Evolutionary conservation across 1,140 invertebrate genomes (phyloP).

Genomic region (Chymomyza costata): DNA sequence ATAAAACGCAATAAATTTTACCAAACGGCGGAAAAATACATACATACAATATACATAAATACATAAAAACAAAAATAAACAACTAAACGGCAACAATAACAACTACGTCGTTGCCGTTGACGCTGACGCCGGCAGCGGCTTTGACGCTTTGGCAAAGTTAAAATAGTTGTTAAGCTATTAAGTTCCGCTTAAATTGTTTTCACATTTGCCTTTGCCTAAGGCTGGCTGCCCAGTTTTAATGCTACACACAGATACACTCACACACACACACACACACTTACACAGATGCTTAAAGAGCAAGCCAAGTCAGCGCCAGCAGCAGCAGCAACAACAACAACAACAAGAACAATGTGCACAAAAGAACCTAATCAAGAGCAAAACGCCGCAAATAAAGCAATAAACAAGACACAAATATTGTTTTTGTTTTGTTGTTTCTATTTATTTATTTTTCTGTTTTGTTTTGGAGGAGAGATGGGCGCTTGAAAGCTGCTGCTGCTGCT

Average conservation of each 20-base stretch:
- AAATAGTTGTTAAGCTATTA: constrained; percentile 69
- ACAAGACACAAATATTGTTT: constrained; percentile 69
- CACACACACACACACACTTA: constrained; percentile 7
- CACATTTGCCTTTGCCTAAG: constrained; percentile 42
- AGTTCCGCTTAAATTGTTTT: constrained; percentile 70
- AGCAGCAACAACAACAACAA: constrained; percentile 16
- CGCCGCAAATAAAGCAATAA: constrained; percentile 70
- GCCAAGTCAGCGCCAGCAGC: constrained; percentile 35
- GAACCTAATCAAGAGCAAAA: constrained; percentile 71
- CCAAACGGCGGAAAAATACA: constrained; percentile 52
- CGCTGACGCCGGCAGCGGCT: constrained; percentile 1
- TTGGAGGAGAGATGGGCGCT: constrained; percentile 51
- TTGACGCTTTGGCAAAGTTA: constrained; percentile 36
- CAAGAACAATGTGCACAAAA: constrained; percentile 58
- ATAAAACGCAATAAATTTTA: constrained; percentile 66
- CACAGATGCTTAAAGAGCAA: constrained; percentile 18
- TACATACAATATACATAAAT: no score
- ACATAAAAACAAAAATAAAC: constrained; percentile 25
- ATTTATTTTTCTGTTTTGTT: not conserved
- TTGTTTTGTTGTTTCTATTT: constrained; percentile 1
- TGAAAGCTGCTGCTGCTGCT: constrained; percentile 19
- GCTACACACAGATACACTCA: constrained; percentile 28
- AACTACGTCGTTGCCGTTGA: constrained; percentile 8
- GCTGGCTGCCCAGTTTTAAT: constrained; percentile 13
- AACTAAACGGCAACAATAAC: constrained; percentile 9